Evolutionary conservation across 2,797 vertebrate species (phyloP), one percentile per base, ranked within the genome.

Genomic region (Pangasius macronema): DNA sequence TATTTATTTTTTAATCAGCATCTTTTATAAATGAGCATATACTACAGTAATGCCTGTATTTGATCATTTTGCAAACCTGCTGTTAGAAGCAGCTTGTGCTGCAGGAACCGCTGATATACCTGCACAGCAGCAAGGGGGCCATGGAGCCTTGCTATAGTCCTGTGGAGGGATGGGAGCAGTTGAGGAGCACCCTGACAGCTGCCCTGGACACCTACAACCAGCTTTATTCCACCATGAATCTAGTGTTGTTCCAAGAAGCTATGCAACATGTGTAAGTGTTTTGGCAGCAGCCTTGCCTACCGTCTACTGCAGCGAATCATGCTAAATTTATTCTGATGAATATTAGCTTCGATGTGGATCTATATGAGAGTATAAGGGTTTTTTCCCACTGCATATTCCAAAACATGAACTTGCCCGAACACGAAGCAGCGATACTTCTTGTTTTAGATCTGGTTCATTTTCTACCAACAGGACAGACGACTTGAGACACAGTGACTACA

Each of bases 231-330:
- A 92, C 95, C 82, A 94, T 97, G 96, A 95, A 94, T 92, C 93
- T 97, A 13, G 94, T 95, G 77, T 90, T 97, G 39, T 97, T 97
- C 94, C 96, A 97, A 90, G 95, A 96, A 68, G 96, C 96, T 80
- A 94, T 96, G 93, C 94, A 96, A 82, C 95, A 96, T 16, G 92
- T 97, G 96, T 97, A 93, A 95, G 96, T 95, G 70, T 53, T 89
- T 76, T 75, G 39, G 3, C 24, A 70, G 33, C 11, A 63, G 2
- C 5, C 1, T 24, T 18, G 39, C 11, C 20, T 16, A 39, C 22
- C 8, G 8, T 84, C 67, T 39, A 72, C 27, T 70, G 22, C n/a
- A 36, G 2, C 16, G n/a, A 70, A 36, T 55, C 11, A 79, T 79
- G 73, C 51, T 22, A 18, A 24, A n/a, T 59, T 27, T 59, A 33